Base-by-base conservation (phyloP, 1,140 invertebrate species). In the Drosophila nasuta region DNA sequence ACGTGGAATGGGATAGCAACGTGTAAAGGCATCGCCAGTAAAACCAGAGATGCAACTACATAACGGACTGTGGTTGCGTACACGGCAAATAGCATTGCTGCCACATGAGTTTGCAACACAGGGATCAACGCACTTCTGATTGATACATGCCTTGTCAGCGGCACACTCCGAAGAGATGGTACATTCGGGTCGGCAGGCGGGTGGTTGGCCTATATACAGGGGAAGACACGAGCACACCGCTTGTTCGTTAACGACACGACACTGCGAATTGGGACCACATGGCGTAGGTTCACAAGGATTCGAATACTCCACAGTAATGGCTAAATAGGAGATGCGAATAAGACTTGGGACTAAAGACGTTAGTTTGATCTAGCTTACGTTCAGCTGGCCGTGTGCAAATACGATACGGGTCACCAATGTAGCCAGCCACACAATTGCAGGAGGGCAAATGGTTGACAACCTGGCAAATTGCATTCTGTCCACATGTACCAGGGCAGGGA, bases 401-500 rank as follows among this genome's bases (percentile, higher is more conserved):
- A 56, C 94, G 82, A 79, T 95, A 95, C 15, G 95, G 95, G 92
- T 96, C 94, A 10, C 95, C 95, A 20, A 93, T 94, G 82, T 94
- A 97, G 15, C 96, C 96, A 35, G 93, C 80, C 33, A 94, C 83
- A 79, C 96, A 97, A 28, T 94, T 94, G 91, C 96, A 97, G 10
- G 94, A 93, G 25, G 96, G 95, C 65, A 95, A 91, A 88, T 97
- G 96, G 89, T 96, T 95, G 5, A 95, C 93, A 1, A 96, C 95
- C 91, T 95, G 95, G 82, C 96, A 97, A 20, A 95, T 92, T 5
- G 96, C 95, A 92, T 96, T 96, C 64, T 93, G 93, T 11, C 96
- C 96, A 91, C 96, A 96, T 25, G 94, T 95, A 66, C 96, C 96
- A 2, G 95, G 95, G 82, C 96, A 97, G 10, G 96, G 96, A 91